Evolutionary conservation across 2,797 vertebrate species (phyloP), one percentile per base, ranked within the genome.

Genomic region (Pelobates cultripes): DNA sequence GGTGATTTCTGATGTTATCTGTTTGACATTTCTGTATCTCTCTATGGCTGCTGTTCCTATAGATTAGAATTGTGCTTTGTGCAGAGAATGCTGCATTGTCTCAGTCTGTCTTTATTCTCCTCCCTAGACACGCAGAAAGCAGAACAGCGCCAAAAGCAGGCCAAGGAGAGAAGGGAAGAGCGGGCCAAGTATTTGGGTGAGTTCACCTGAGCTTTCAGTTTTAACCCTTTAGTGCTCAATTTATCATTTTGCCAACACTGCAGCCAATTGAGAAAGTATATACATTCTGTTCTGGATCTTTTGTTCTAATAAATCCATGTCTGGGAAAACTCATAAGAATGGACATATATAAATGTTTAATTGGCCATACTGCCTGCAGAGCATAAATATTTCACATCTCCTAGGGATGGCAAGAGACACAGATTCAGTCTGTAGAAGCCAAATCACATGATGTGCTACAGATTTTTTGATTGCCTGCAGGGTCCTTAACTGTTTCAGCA

Each of bases 131-230:
- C 88, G 5, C 91, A 95, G 79, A 99, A 96, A 89, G 93, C 96
- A 76, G 95, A 96, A 80, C 96, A 97, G 2, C 94, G 97, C 83
- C 97, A 98, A 91, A 97, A 96, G 86, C 94, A 95, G 82, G 98
- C 97, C 0, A 97, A 97, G 88, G 96, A 98, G 85, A 93, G 97
- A 14, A 90, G 98, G 8, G 97, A 98, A 85, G 97, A 99, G 70
- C 93, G 96, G 73, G 97, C 97, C 88, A 98, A 96, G 90, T 96
- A 97, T 91, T 92, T 99, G 66, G 97, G 98, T 99, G 90, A 89
- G 96, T 79, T 79, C 8, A 15, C 43, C 44, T 57, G 17, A 42
- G 7, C 55, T 57, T 4, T 12, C 1, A 10, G 47, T 51, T 5
- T 51, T 51, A 51, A 51, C 47, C 47, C 47, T 51, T 51, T 51